These are phyloP conservation scores for Galagoides demidoff DNA, from an alignment of 2,797 vertebrate genomes.

Conservation along the genomic window DNA sequence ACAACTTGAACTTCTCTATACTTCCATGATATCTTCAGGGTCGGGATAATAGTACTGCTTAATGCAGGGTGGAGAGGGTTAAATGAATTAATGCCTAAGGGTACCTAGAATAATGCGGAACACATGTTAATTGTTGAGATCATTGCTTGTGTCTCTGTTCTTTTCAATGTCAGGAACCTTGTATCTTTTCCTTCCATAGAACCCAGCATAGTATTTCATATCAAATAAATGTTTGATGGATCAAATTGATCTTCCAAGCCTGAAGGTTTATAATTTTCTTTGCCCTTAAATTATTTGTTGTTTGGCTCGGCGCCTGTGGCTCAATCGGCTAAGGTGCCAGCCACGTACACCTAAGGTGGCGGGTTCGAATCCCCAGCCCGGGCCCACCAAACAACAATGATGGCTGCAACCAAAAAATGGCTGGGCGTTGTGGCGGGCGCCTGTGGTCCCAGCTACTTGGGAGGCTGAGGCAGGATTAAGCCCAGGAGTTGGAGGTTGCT, in stretches of 20 bases:
- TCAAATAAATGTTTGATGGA: not conserved
- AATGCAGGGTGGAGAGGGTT: not conserved
- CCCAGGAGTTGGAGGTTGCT: no score
- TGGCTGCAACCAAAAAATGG: no score
- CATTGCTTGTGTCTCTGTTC: not conserved
- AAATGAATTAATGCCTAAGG: not conserved
- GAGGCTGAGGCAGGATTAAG: no score
- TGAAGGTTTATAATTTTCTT: constrained; percentile 11
- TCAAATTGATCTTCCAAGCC: not conserved
- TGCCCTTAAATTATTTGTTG: constrained; percentile 14
- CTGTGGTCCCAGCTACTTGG: no score
- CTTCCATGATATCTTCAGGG: not conserved
- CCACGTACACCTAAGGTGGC: no score
- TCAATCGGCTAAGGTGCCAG: no score
- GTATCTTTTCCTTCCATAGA: not conserved
- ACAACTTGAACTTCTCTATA: not conserved
- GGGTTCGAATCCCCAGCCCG: no score
- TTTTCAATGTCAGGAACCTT: not conserved
- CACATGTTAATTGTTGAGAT: not conserved
- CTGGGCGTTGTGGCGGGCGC: no score
- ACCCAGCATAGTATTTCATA: not conserved
- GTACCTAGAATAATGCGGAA: not conserved
- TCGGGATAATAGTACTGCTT: not conserved
- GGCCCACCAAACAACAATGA: no score
- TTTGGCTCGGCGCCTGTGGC: no score